Conservation (phyloP, 1,140 invertebrate species). For the Limonius californicus region DNA sequence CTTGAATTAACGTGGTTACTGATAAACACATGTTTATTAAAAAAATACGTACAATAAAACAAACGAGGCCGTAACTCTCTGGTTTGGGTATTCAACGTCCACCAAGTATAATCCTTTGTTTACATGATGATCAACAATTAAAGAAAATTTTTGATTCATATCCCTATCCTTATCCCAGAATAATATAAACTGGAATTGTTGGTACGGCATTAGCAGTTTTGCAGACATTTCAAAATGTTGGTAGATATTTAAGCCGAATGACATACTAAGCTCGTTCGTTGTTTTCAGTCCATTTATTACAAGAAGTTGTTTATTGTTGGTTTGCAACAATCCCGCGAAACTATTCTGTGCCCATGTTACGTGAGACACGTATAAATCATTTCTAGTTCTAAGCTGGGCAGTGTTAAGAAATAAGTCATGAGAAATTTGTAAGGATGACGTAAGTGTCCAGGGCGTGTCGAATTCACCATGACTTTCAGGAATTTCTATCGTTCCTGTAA, state of each 20-base stretch:
- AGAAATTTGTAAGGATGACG: conserved; percentile 17
- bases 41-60: conserved; percentile 24
- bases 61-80: conserved; percentile 20
- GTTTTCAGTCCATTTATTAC: conserved; percentile 10
- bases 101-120: conserved; percentile 22
- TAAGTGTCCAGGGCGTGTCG: conserved; percentile 21
- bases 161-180: conserved; percentile 30
- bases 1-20: too few species aligned
- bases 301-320: conserved; percentile 22
- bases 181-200: conserved; percentile 21
- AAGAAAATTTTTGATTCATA: conserved; percentile 11
- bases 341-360: conserved; percentile 20
- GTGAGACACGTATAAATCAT: conserved; percentile 11
- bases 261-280: conserved; percentile 7
- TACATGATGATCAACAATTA: conserved; percentile 3
- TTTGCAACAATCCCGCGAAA: conserved; percentile 15
- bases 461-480: conserved; percentile 3
- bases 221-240: conserved; percentile 24
- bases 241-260: conserved; percentile 24
- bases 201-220: conserved; percentile 15
- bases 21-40: conserved; percentile 10
- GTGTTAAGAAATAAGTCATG: conserved; percentile 16
- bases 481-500: conserved; percentile 17
- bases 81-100: conserved; percentile 25
- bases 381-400: conserved; percentile 4